A percentile compares a stretch with the other conserved stretches of the same genome.
These are phyloP conservation scores for Rhabdornis inornatus DNA, from an alignment of 2,113 vertebrate genomes.

Conservation along the genomic window DNA sequence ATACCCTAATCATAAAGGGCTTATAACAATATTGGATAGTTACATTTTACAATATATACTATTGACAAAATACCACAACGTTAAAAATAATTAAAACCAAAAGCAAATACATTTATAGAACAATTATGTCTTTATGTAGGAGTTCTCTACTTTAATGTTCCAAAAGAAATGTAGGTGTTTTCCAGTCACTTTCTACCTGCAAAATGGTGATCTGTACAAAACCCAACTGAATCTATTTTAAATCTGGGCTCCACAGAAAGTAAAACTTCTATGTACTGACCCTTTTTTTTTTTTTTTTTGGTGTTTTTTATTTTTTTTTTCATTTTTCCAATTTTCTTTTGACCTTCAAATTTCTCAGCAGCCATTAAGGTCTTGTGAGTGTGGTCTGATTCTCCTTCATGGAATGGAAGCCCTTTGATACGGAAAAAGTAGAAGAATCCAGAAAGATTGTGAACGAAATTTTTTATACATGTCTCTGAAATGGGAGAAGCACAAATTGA, in stretches of 20 bases:
- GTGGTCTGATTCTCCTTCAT: not conserved
- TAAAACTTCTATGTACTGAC: not conserved
- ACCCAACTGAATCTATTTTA: not conserved
- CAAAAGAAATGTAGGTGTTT: not conserved
- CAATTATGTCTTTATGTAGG: not conserved
- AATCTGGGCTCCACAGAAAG: slow-evolving; percentile 1
- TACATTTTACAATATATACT: slow-evolving; percentile 52
- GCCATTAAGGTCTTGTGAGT: not conserved
- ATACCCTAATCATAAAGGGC: not conserved
- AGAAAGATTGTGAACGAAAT: not conserved
- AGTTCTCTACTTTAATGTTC: not conserved
- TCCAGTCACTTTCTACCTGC: slow-evolving; percentile 18
- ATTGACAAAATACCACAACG: slow-evolving; percentile 57
- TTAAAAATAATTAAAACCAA: slow-evolving; percentile 44
- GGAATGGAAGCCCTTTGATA: slow-evolving; percentile 34
- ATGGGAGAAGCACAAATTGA: not conserved
- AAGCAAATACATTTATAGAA: slow-evolving; percentile 20
- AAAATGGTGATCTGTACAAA: slow-evolving; percentile 36
- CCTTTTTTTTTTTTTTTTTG: not conserved
- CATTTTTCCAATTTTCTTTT: slow-evolving; percentile 26
- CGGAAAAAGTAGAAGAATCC: not conserved
- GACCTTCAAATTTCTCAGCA: slow-evolving; percentile 26
- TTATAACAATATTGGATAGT: not conserved
- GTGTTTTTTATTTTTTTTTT: not conserved
- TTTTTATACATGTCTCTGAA: not conserved